phyloP scores from a whole-genome alignment of 2,888 invertebrate genomes.

The Cephonodes hylas region DNA sequence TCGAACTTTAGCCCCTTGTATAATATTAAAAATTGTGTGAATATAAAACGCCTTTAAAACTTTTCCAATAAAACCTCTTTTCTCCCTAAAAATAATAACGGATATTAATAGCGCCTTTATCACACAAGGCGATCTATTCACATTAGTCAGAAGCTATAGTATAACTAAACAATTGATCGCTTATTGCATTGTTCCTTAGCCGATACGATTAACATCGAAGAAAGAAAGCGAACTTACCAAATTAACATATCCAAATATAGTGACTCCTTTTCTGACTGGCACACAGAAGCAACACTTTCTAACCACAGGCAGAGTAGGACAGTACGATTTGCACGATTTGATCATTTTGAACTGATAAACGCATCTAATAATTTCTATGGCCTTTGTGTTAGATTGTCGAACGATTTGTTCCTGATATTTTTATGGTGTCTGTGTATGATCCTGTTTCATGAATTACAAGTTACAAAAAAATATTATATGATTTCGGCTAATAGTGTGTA shows the following conservation, averaged over 20 bases:
- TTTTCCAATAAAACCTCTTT: too few relatives aligned
- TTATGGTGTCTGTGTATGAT: not conserved
- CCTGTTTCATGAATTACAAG: too few relatives aligned
- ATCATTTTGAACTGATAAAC: constrained; percentile 26
- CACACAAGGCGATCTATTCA: too few relatives aligned
- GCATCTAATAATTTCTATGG: constrained; percentile 1
- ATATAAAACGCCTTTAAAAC: too few relatives aligned
- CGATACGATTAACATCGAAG: not conserved
- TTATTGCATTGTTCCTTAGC: not conserved
- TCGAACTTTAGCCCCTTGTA: too few relatives aligned
- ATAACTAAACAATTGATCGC: not conserved
- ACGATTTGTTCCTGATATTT: not conserved
- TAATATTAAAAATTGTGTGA: too few relatives aligned
- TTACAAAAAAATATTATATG: too few relatives aligned
- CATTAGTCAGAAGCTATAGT: not conserved
- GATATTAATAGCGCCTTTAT: too few relatives aligned
- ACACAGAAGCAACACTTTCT: constrained; percentile 63
- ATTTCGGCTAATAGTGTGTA: too few relatives aligned
- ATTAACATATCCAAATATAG: constrained; percentile 61
- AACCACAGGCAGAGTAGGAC: constrained; percentile 42
- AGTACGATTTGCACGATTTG: constrained; percentile 39
- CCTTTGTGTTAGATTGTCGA: not conserved
- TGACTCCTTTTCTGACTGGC: constrained; percentile 55
- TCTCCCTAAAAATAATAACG: too few relatives aligned
- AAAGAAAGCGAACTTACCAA: constrained; percentile 45